Evolutionary conservation across 2,888 invertebrate genomes (phyloP).

Genomic region (Brenthis ino): DNA sequence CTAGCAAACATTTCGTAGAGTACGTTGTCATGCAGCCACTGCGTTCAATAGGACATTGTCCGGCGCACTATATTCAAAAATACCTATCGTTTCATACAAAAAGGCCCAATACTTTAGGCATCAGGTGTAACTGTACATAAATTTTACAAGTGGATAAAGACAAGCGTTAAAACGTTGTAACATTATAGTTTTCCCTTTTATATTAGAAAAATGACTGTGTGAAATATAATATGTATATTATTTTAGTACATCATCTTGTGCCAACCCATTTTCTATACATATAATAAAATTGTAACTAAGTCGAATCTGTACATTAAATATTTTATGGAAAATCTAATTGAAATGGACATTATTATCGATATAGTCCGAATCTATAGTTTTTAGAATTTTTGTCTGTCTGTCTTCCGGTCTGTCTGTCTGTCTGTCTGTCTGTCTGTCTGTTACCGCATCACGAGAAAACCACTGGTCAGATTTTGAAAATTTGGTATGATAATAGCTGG

Average conservation of each 20-base stretch:
- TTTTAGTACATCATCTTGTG: not conserved
- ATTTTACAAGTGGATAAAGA: slow-evolving; percentile 11
- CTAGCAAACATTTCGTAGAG: slow-evolving; percentile 22
- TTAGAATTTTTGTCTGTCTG: no score
- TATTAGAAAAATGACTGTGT: not conserved
- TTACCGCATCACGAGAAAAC: no score
- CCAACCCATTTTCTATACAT: no score
- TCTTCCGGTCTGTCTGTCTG: no score
- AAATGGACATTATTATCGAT: no score
- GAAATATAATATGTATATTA: not conserved
- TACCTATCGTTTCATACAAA: slow-evolving; percentile 15
- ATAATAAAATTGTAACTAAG: no score
- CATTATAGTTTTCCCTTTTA: slow-evolving; percentile 2
- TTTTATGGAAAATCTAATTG: no score
- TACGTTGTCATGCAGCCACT: slow-evolving; percentile 20
- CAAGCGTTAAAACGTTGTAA: slow-evolving; percentile 5
- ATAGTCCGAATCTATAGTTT: no score
- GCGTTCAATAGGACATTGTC: slow-evolving; percentile 24
- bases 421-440: no score
- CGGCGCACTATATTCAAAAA: slow-evolving; percentile 23
- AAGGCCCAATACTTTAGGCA: slow-evolving; percentile 22
- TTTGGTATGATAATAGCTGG: no score
- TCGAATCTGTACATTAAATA: no score
- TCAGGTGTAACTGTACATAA: slow-evolving; percentile 13
- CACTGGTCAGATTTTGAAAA: no score